Conservation (phyloP, 2,888 invertebrate genomes). For the Orchestes rusci region DNA sequence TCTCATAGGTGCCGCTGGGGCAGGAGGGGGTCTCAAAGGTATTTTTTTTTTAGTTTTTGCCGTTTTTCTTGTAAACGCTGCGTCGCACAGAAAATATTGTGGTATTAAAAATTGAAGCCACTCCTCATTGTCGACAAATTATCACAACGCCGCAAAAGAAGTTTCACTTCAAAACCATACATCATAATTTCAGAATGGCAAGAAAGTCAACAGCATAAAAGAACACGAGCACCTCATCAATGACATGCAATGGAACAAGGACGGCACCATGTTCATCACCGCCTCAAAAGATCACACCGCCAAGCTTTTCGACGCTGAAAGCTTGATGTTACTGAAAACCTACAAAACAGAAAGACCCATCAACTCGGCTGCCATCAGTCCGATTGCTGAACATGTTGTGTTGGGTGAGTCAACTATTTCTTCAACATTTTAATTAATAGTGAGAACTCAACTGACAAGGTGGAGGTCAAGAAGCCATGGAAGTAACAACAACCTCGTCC, state of each 20-base stretch:
- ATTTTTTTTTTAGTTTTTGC: too few relatives aligned
- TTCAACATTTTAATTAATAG: too few relatives aligned
- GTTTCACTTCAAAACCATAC: too few relatives aligned
- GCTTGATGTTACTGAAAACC: conserved; percentile 80
- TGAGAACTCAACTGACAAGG: too few relatives aligned
- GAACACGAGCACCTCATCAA: conserved; percentile 86
- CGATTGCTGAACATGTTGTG: conserved; percentile 91
- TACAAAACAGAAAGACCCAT: conserved; percentile 98
- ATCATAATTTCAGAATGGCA: too few relatives aligned
- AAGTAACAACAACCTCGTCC: conserved; percentile 91
- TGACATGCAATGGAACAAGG: conserved; percentile 92
- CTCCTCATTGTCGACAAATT: too few relatives aligned
- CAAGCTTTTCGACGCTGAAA: conserved; percentile 86
- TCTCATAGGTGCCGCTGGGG: too few relatives aligned
- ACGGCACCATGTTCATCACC: conserved; percentile 93
- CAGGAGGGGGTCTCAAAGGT: too few relatives aligned
- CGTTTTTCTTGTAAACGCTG: too few relatives aligned
- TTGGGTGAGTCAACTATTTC: conserved; percentile 48
- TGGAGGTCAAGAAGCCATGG: conserved; percentile 99
- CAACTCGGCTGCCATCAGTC: conserved; percentile 96
- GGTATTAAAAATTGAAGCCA: too few relatives aligned
- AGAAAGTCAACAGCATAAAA: conserved; percentile 67
- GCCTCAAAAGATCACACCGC: conserved; percentile 96
- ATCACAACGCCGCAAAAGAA: too few relatives aligned
- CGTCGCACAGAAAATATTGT: too few relatives aligned